Base-by-base conservation (phyloP, 2,113 vertebrate species). In the Pardalotus punctatus region DNA sequence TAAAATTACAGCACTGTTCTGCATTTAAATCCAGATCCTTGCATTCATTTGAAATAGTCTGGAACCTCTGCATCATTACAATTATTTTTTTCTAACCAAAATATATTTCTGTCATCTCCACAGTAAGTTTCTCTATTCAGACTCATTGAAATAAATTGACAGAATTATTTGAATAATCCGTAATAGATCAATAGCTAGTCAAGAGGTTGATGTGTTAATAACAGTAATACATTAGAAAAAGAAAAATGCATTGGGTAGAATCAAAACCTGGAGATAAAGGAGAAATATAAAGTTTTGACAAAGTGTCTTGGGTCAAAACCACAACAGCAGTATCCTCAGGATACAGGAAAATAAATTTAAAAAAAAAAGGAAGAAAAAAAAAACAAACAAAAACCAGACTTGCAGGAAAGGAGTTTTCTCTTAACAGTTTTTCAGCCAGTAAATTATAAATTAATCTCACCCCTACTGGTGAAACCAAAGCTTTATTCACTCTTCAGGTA, bases 121-220 rank as follows among this genome's bases (percentile, higher is more conserved):
- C 69, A 87, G 84, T 57, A 89, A 47, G 61, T 88, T 95, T 78
- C 47, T 69, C 64, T 90, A 84, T 89, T 84, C 91, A 92, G 85
- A 96, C 91, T 93, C 88, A 89, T 4, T 89, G 70, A 94, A 95
- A 86, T 54, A 79, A 83, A 82, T 81, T 88, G 81, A 96, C 91
- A 91, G 94, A 84, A 56, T 88, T 51, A 96, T 91, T 88, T 97
- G 83, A 97, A 95, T 96, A 88, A 90, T 47, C 66, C 74, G 29
- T 65, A 89, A 83, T 58, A 96, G 80, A 95, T 14, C 91, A 83
- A 97, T 66, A 91, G 64, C 16, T 94, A 97, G 53, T 60, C 47
- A 94, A 22, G 66, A 73, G 66, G 84, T 14, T 84, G 91, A 96
- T 61, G 19, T 54, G 62, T 58, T 93, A 89, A 91, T 85, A 81